Conservation (phyloP, 2,888 invertebrate species). For the Polydesmus complanatus region DNA sequence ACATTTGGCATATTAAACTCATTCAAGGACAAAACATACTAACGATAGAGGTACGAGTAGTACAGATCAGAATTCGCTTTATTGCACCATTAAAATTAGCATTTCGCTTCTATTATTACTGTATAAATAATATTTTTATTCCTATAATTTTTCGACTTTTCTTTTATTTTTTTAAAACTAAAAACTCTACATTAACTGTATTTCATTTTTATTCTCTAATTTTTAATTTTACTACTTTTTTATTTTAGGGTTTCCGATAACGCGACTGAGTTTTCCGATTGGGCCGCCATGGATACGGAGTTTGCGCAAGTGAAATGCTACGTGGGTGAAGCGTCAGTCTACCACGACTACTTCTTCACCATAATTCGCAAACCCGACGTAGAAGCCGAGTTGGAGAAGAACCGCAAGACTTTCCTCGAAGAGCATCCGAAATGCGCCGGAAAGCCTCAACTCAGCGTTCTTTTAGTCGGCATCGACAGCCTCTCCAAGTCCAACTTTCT, state of each 20-base stretch:
- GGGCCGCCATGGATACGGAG: neutral
- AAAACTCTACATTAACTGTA: no score
- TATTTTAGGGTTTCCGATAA: neutral
- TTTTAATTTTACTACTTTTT: no score
- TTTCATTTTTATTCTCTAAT: no score
- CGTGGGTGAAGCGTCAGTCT: neutral
- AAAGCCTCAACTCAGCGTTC: constrained; percentile 4
- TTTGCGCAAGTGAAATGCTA: constrained; percentile 1
- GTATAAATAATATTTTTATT: no score
- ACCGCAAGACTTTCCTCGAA: neutral
- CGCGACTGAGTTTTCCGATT: neutral
- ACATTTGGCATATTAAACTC: no score
- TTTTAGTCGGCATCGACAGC: constrained; percentile 10
- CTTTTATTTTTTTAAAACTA: no score
- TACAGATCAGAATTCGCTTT: no score
- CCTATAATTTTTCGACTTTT: no score
- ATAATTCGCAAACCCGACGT: constrained; percentile 5
- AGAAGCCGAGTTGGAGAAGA: neutral
- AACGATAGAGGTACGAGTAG: no score
- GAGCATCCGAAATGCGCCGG: neutral
- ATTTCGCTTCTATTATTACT: no score
- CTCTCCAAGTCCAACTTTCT: constrained; percentile 5
- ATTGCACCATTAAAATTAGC: no score
- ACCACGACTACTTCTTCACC: constrained; percentile 9
- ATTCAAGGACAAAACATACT: no score